Evolutionary conservation across 2,797 vertebrate species (phyloP).

Genomic region (Hemitrygon akajei): DNA sequence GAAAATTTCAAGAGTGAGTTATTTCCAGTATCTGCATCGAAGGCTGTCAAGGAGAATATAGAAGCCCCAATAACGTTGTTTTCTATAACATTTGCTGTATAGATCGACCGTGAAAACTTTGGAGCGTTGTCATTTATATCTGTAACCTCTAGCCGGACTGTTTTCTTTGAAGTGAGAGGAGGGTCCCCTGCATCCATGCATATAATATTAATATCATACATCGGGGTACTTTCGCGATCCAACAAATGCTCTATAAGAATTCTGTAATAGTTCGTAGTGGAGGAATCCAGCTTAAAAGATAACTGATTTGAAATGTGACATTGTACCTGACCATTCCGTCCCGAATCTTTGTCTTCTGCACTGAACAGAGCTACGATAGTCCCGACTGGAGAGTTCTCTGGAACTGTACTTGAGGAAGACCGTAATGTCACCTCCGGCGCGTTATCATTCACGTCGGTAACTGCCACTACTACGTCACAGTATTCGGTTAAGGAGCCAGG

Average conservation of each 20-base stretch:
- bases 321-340: not conserved
- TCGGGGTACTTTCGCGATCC: not conserved
- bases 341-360: not conserved
- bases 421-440: constrained; percentile 39
- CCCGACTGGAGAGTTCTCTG: not conserved
- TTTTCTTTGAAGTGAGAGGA: not conserved
- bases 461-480: not conserved
- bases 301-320: constrained; percentile 39
- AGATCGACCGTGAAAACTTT: not conserved
- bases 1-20: not conserved
- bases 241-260: not conserved
- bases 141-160: not conserved
- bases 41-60: not conserved
- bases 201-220: constrained; percentile 1
- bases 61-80: not conserved
- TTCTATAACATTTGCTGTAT: not conserved
- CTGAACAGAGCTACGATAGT: not conserved
- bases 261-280: not conserved
- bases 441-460: constrained; percentile 2
- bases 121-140: not conserved
- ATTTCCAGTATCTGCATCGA: not conserved
- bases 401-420: constrained; percentile 43
- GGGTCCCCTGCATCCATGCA: not conserved
- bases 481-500: too few species aligned
- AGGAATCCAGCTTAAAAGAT: constrained; percentile 35